phyloP scores from a whole-genome alignment of 92 coral and sea anemone species.

The Isaurus tuberculatus region DNA sequence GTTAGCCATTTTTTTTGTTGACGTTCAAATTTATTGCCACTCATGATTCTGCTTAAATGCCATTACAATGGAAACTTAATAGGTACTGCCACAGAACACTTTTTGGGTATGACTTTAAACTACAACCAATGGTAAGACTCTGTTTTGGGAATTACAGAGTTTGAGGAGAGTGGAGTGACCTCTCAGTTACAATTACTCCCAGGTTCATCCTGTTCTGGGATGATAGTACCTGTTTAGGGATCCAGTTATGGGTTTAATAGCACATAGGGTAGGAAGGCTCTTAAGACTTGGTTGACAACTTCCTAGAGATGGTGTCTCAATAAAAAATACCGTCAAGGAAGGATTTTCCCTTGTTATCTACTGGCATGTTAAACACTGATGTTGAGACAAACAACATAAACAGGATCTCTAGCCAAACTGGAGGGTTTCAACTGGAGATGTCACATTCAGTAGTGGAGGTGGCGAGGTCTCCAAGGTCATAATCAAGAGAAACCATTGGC shows the following conservation, averaged over 20 bases:
- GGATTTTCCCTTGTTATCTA: not conserved
- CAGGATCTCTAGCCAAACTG: not conserved
- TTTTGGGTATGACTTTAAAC: too few species aligned
- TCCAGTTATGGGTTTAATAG: not conserved
- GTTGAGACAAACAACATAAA: constrained; percentile 11
- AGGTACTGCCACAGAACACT: too few species aligned
- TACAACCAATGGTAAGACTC: not conserved
- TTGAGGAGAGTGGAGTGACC: not conserved
- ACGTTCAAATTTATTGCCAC: too few species aligned
- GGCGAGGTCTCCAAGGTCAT: constrained; percentile 4
- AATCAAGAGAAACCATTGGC: not conserved
- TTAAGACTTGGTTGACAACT: not conserved
- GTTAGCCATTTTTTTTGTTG: too few species aligned
- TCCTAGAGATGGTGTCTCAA: constrained; percentile 13
- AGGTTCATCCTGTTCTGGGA: not conserved
- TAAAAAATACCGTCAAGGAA: not conserved
- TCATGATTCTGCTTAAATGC: too few species aligned
- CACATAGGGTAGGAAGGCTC: constrained; percentile 8
- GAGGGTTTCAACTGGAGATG: too few species aligned
- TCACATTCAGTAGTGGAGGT: not conserved
- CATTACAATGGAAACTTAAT: too few species aligned
- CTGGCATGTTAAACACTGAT: constrained; percentile 6
- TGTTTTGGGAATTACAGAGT: constrained; percentile 7
- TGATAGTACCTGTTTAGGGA: constrained; percentile 8
- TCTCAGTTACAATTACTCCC: constrained; percentile 1